phyloP scores from a whole-genome alignment of 2,888 invertebrate species.

The Hirtodrosophila cameraria region DNA sequence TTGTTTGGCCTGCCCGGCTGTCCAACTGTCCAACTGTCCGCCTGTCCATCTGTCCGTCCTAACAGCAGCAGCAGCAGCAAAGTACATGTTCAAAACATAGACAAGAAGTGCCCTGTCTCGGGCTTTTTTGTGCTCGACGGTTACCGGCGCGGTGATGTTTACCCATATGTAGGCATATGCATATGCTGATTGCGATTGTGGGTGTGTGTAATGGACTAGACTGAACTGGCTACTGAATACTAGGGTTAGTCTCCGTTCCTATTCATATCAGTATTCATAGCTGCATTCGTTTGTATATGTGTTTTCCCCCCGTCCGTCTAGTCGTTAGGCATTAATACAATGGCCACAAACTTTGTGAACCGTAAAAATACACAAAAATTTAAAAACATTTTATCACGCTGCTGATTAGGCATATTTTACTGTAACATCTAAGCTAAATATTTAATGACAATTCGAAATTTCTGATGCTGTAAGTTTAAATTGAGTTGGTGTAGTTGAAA shows the following conservation, averaged over 20 bases:
- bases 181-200: conserved; percentile 76
- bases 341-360: conserved; percentile 60
- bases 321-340: conserved; percentile 48
- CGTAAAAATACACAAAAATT: conserved; percentile 51
- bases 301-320: neutral
- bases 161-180: conserved; percentile 81
- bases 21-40: conserved; percentile 18
- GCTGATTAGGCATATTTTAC: too few species aligned
- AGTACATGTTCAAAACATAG: conserved; percentile 57
- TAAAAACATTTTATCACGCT: too few species aligned
- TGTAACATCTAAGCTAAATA: too few species aligned
- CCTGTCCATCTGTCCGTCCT: conserved; percentile 3
- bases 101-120: conserved; percentile 70
- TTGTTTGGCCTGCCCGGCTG: conserved; percentile 56
- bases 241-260: conserved; percentile 8
- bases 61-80: conserved; percentile 3
- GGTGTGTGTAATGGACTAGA: conserved; percentile 34
- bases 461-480: too few species aligned
- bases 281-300: neutral
- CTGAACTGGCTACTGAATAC: too few species aligned
- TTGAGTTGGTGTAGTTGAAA: too few species aligned
- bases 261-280: conserved; percentile 39
- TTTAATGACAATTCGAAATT: too few species aligned
- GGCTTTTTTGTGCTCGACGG: conserved; percentile 60
- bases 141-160: conserved; percentile 81